Evolutionary conservation across 2,113 vertebrate species (phyloP), one percentile per base, ranked within the genome.

Genomic region (Nothoprocta pentlandii): DNA sequence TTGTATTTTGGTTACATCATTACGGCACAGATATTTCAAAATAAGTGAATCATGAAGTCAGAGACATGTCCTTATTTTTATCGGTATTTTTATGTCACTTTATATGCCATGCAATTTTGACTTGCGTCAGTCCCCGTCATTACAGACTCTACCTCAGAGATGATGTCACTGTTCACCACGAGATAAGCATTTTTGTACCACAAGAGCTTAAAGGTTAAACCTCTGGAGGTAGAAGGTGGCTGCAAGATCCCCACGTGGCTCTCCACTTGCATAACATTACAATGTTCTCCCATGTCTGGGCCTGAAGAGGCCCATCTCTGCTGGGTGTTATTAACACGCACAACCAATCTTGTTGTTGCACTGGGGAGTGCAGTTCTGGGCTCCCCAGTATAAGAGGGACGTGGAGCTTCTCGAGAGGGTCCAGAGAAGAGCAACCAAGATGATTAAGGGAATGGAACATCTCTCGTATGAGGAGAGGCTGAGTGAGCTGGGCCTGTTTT

Each of bases 231-330:
- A 70, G 21, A 80, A 77, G 32, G 80, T 11, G 25, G 44, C n/a
- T 77, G 58, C 76, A 77, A 62, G 59, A 9, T 36, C 66, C 46
- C 77, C 71, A 17, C 16, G 6, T 26, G 56, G 62, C 56, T 12
- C 17, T 49, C 47, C 22, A 19, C 7, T 67, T 89, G 36, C 73
- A 6, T 42, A 76, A 79, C 36, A 47, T 73, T 47, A 71, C 10
- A 1, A 62, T 22, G 58, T 28, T 80, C 44, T 64, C 58, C 61
- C 10, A 74, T 23, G 34, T n/a, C 46, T 76, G 80, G 32, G 58
- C 30, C 23, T 30, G 61, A 70, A 61, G 10, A 51, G 83, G 23
- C 30, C 36, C 53, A 94, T 47, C 73, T 80, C 95, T 96, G 95
- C 51, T 84, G 12, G 94, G 90, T 84, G 93, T 92, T 90, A 94